Conservation (phyloP, 2,888 invertebrate species). For the Athripsodes cinereus region DNA sequence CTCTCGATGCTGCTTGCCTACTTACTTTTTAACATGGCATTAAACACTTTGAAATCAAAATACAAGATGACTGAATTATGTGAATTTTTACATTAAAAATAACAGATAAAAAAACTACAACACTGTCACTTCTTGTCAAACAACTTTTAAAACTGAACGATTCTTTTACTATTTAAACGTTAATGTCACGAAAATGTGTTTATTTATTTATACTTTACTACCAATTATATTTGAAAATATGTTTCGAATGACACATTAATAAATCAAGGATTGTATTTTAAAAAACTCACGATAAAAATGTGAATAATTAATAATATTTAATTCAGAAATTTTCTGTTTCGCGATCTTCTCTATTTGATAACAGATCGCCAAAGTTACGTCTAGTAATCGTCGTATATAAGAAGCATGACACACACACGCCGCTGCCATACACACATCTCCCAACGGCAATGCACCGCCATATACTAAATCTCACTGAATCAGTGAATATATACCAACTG, state of each 20-base stretch:
- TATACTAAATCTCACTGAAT: conserved; percentile 10
- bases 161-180: no score
- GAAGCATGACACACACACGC: neutral
- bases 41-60: neutral
- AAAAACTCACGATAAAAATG: no score
- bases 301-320: no score
- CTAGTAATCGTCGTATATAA: neutral
- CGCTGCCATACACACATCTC: conserved; percentile 5
- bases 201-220: no score
- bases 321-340: no score
- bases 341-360: no score
- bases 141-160: conserved; percentile 8
- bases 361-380: no score
- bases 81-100: neutral
- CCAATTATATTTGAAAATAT: neutral
- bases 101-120: neutral
- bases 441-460: conserved; percentile 15
- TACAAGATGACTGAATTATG: neutral
- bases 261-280: no score
- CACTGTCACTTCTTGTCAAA: conserved; percentile 17
- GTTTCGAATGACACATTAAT: no score
- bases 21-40: neutral
- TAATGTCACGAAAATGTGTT: no score
- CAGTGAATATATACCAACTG: no score
- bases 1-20: neutral